Evolutionary conservation across 2,797 vertebrate genomes (phyloP).

Genomic region (Rhinogobio ventralis): DNA sequence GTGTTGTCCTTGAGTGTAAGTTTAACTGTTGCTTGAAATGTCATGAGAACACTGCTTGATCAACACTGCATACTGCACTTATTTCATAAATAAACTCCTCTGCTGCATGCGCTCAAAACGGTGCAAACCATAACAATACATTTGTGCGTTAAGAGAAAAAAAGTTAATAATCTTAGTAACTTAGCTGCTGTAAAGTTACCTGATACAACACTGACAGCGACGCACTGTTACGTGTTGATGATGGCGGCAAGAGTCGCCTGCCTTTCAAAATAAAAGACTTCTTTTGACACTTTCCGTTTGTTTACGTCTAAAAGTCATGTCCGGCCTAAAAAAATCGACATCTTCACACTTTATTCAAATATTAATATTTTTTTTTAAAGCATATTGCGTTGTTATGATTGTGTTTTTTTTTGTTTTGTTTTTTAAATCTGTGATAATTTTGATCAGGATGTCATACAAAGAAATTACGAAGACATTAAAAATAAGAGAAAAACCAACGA

Average conservation of each 20-base stretch:
- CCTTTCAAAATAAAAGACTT: constrained; percentile 53
- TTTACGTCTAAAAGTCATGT: neutral
- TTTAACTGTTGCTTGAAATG: constrained; percentile 1
- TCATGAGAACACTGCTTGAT: neutral
- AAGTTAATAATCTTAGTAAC: neutral
- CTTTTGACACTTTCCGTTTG: neutral
- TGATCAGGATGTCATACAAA: neutral
- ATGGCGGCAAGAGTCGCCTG: neutral
- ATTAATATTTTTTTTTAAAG: neutral
- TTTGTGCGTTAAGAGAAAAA: too few relatives aligned
- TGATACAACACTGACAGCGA: constrained; percentile 9
- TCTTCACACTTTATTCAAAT: neutral
- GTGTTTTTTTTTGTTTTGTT: neutral
- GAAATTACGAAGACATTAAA: neutral
- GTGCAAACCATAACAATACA: neutral
- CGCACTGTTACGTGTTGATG: neutral
- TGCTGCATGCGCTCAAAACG: neutral
- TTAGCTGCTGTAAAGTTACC: constrained; percentile 15
- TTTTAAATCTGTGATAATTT: neutral
- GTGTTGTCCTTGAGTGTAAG: neutral
- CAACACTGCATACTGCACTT: neutral
- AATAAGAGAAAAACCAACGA: neutral
- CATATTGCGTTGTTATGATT: neutral
- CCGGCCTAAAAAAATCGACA: neutral
- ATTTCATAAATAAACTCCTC: constrained; percentile 19